Base-by-base conservation (phyloP, 2,113 vertebrate species). In the Pterocles gutturalis region DNA sequence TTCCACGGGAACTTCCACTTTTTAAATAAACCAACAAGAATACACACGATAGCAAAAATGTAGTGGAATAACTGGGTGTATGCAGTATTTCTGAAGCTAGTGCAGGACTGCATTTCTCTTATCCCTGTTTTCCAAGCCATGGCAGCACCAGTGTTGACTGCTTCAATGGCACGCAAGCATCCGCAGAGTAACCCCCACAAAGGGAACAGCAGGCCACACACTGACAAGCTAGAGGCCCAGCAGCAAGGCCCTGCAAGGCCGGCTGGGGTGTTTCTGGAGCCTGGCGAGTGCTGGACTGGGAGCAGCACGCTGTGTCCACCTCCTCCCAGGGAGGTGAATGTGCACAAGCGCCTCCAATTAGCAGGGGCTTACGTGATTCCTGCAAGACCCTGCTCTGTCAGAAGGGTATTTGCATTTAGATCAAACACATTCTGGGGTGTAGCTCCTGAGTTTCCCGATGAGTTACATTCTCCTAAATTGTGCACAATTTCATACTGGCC, bases 351-450 rank as follows among this genome's bases (percentile, higher is more conserved):
- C 34, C 73, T 81, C 75, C n/a, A 62, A 49, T 31, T 0, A 87
- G 31, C 36, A 71, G 0, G 0, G 15, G 13, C 5, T 41, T 17
- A 67, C 0, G 0, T 49, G 29, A 26, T 29, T 76, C 48, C 38
- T 64, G 51, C 14, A 34, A 77, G 49, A 72, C 11, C 9, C 33
- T 60, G 24, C 11, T 92, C 45, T 73, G 20, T 31, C 89, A 89
- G 24, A 80, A 78, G 14, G 3, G 48, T 22, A 43, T 65, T 5
- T 88, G 51, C 3, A 2, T 64, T 87, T 73, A 48, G 87, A 65
- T 3, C 24, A 77, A 95, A 65, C 8, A 67, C 64, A 36, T 49
- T 91, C 31, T 28, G 7, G 49, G 81, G 13, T 12, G 24, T 19
- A 61, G 8, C 55, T 70, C 34, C 7, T 31, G 6, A 73, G 45